Evolutionary conservation across 2,888 invertebrate species (phyloP).

Genomic region (Elysia crispata): DNA sequence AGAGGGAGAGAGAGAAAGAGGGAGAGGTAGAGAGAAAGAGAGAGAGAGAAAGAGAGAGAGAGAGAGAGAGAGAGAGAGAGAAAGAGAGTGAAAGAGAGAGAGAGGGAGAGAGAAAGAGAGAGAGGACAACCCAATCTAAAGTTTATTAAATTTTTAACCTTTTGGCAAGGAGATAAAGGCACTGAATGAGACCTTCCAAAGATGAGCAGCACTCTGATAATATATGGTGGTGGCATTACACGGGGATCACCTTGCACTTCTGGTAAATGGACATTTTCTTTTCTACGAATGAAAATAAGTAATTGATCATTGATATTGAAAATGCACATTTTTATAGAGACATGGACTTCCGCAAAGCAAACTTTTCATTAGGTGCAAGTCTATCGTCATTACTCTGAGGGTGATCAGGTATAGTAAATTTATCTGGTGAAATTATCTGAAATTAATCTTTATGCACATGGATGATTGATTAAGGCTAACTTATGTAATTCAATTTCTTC

Average conservation of each 20-base stretch:
- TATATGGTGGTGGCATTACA: slow-evolving; percentile 80
- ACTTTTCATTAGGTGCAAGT: too few relatives aligned
- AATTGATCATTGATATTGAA: too few relatives aligned
- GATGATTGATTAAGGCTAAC: too few relatives aligned
- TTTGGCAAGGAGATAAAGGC: slow-evolving; percentile 80
- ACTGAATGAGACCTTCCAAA: slow-evolving; percentile 85
- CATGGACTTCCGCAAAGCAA: too few relatives aligned
- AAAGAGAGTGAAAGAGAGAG: background rate
- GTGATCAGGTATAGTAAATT: too few relatives aligned
- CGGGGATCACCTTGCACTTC: slow-evolving; percentile 74
- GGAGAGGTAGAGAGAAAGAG: background rate
- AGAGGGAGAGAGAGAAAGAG: background rate
- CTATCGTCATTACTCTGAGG: background rate
- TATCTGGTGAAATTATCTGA: too few relatives aligned
- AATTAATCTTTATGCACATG: too few relatives aligned
- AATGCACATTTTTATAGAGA: too few relatives aligned
- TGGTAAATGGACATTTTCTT: slow-evolving; percentile 80
- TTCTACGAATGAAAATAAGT: slow-evolving; percentile 59
- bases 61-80: too few relatives aligned
- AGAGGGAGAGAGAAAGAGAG: background rate
- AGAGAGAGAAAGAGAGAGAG: background rate
- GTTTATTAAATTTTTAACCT: slow-evolving; percentile 56
- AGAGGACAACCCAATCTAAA: too few relatives aligned
- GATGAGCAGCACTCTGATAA: slow-evolving; percentile 82
- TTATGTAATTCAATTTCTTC: too few relatives aligned